These are phyloP conservation scores for Coccyzus lansbergi DNA, from an alignment of 2,797 vertebrate species.

Conservation along the genomic window DNA sequence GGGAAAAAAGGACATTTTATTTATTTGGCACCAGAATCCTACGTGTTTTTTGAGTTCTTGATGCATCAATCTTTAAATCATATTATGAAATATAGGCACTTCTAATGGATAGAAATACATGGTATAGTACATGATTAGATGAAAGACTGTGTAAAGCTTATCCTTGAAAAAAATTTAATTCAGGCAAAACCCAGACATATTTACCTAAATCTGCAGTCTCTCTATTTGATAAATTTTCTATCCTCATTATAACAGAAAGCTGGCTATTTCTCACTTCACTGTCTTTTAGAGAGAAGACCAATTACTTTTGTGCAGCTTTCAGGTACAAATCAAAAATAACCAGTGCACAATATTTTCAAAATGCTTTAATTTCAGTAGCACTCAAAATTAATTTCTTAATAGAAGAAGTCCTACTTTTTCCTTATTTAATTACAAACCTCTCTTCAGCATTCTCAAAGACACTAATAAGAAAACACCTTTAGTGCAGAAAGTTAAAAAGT, in stretches of 20 bases:
- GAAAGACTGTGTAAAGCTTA: neutral
- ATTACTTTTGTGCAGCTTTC: neutral
- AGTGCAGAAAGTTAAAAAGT: neutral
- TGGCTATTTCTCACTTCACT: neutral
- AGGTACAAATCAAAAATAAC: neutral
- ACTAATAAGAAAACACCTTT: neutral
- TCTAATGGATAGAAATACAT: neutral
- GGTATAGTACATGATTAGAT: accelerated
- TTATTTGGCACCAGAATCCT: neutral
- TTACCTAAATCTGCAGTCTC: neutral
- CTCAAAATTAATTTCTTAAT: neutral
- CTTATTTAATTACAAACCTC: neutral
- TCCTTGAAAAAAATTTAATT: neutral
- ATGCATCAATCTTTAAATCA: neutral
- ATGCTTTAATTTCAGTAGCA: neutral
- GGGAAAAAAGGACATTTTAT: neutral
- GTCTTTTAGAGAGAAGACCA: neutral
- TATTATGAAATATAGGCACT: neutral
- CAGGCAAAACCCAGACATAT: neutral
- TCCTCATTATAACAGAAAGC: neutral
- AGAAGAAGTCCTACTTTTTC: neutral
- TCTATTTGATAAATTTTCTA: neutral
- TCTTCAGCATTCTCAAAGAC: neutral
- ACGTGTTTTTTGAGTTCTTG: neutral
- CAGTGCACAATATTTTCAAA: neutral